Conservation (phyloP, 2,797 vertebrate species). For the Falco rusticolus region DNA sequence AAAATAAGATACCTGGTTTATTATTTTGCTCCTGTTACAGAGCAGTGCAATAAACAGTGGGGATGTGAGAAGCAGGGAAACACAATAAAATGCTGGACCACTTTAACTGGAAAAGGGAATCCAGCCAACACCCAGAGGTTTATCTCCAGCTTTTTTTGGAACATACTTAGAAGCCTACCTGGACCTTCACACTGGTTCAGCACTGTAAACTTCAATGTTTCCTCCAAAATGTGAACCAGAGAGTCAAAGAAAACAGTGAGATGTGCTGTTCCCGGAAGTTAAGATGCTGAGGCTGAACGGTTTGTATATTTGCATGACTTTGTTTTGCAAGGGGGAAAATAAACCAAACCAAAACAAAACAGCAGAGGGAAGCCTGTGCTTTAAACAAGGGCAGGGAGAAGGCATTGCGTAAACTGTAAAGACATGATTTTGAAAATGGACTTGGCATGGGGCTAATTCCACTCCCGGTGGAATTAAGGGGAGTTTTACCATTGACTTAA, state of each 20-base stretch:
- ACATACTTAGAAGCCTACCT: not conserved
- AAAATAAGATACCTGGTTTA: rapidly evolving
- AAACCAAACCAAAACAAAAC: not conserved
- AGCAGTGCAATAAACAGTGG: not conserved
- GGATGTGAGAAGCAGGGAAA: not conserved
- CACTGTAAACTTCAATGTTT: not conserved
- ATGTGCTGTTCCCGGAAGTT: not conserved
- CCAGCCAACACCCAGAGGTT: not conserved
- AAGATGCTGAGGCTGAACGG: not conserved
- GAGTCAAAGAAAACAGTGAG: not conserved
- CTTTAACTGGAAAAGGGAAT: not conserved
- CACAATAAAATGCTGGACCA: not conserved
- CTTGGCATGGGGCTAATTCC: conserved; percentile 12
- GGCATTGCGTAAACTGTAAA: not conserved
- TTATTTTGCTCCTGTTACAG: not conserved
- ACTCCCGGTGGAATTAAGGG: conserved; percentile 9
- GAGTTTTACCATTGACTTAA: conserved; percentile 45
- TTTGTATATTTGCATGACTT: not conserved
- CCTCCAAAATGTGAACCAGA: not conserved
- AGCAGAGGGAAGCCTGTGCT: conserved; percentile 10
- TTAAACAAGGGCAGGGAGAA: not conserved
- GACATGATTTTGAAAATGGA: not conserved
- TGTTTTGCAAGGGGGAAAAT: not conserved
- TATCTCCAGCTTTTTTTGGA: not conserved
- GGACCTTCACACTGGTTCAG: not conserved